Conservation (phyloP, 2,888 invertebrate genomes). For the Acleris holmiana region DNA sequence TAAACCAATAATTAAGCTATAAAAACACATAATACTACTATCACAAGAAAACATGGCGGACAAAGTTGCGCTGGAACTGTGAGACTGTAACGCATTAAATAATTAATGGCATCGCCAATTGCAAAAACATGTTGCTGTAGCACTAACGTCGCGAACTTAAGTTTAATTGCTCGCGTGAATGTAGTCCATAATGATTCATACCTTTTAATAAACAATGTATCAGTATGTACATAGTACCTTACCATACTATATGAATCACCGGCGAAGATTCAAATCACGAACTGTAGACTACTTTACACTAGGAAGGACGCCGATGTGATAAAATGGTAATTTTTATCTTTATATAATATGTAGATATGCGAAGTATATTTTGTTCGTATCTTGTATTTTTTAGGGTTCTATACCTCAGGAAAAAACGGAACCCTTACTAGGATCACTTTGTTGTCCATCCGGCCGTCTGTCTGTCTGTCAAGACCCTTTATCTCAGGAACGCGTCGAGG, state of each 20-base stretch:
- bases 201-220: conserved; percentile 13
- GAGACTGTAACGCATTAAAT: conserved; percentile 16
- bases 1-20: background rate
- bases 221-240: background rate
- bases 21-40: background rate
- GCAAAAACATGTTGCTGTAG: conserved; percentile 12
- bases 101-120: conserved; percentile 24
- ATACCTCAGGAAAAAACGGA: no score
- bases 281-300: conserved; percentile 15
- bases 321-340: background rate
- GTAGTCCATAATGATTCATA: conserved; percentile 34
- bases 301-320: background rate
- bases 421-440: no score
- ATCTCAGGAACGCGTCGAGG: no score
- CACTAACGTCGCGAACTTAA: conserved; percentile 16
- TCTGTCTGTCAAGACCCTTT: no score
- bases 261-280: conserved; percentile 25
- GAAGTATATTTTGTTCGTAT: no score
- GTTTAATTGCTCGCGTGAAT: conserved; percentile 19
- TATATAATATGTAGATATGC: background rate
- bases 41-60: background rate
- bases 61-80: conserved; percentile 16
- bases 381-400: no score
- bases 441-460: no score
- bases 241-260: conserved; percentile 23